phyloP scores from a whole-genome alignment of 2,888 invertebrate species.

The Parthenolecanium corni region DNA sequence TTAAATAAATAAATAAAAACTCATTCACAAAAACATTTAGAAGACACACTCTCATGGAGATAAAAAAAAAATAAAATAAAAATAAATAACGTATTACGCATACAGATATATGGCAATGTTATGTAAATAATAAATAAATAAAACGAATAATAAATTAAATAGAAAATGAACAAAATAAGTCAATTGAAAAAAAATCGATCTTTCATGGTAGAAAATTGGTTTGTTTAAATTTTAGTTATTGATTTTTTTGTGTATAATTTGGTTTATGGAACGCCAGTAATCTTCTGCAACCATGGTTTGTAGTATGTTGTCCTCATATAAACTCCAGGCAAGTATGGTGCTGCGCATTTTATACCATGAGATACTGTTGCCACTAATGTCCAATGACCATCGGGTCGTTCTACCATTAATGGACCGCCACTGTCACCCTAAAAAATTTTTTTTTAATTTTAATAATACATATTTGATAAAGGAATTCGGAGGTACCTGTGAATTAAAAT shows the following conservation, averaged over 20 bases:
- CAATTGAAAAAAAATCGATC: neutral
- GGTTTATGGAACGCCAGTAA: slow-evolving; percentile 56
- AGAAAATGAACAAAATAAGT: neutral
- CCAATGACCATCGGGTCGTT: slow-evolving; percentile 72
- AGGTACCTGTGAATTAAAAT: too few relatives aligned
- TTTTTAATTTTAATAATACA: neutral
- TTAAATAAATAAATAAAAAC: too few relatives aligned
- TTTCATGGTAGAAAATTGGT: neutral
- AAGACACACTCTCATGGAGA: neutral
- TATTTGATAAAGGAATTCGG: neutral
- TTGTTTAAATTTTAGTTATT: neutral
- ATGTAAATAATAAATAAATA: slow-evolving; percentile 17
- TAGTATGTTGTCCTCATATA: slow-evolving; percentile 88
- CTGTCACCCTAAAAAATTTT: slow-evolving; percentile 82
- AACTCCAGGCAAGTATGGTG: slow-evolving; percentile 81
- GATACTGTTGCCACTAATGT: slow-evolving; percentile 83
- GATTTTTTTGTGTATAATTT: neutral
- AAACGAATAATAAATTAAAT: slow-evolving; percentile 13
- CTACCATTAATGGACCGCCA: slow-evolving; percentile 77
- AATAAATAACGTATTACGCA: slow-evolving; percentile 14
- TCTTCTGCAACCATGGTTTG: slow-evolving; percentile 78
- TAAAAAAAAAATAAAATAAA: slow-evolving; percentile 15
- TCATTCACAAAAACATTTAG: neutral
- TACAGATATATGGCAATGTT: slow-evolving; percentile 27
- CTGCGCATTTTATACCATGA: slow-evolving; percentile 89